A percentile compares a stretch with the other conserved stretches of the same genome.
phyloP scores from a whole-genome alignment of 2,888 invertebrate genomes.

The Oeneis ivallda region DNA sequence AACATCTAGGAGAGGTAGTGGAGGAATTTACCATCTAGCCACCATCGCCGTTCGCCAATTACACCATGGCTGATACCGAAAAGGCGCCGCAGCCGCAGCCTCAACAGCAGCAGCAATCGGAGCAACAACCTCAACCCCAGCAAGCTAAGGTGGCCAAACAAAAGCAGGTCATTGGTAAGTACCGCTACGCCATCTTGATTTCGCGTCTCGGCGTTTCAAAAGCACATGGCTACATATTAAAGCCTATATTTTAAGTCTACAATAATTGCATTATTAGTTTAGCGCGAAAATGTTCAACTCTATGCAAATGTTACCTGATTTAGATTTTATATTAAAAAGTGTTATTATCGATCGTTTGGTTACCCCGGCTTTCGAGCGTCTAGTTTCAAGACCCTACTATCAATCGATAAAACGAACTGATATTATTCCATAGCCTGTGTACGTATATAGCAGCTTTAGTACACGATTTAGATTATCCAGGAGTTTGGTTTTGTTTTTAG shows the following conservation, averaged over 20 bases:
- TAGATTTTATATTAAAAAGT: constrained; percentile 16
- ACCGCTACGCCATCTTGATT: constrained; percentile 77
- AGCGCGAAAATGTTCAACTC: constrained; percentile 13
- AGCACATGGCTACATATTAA: constrained; percentile 70
- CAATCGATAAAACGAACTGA: constrained; percentile 55
- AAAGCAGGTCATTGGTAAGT: constrained; percentile 94
- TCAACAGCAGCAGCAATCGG: constrained; percentile 83
- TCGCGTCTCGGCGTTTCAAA: constrained; percentile 64
- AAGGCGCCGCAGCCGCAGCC: constrained; percentile 88
- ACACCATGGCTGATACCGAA: constrained; percentile 98
- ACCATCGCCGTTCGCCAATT: constrained; percentile 89
- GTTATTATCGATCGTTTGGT: constrained; percentile 62
- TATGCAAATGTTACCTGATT: not conserved
- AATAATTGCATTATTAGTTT: not conserved
- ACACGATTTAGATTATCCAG: not conserved
- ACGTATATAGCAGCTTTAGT: not conserved
- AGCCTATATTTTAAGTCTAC: constrained; percentile 22
- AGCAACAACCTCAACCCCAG: constrained; percentile 84
- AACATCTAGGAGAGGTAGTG: constrained; percentile 89
- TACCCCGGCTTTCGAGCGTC: constrained; percentile 51
- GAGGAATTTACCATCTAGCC: constrained; percentile 87
- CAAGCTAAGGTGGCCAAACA: constrained; percentile 86
- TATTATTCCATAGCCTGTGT: not conserved
- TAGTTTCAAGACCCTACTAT: constrained; percentile 43
- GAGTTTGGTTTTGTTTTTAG: constrained; percentile 1